Evolutionary conservation across 2,888 invertebrate genomes (phyloP).

Genomic region (Drosophila prolongata): DNA sequence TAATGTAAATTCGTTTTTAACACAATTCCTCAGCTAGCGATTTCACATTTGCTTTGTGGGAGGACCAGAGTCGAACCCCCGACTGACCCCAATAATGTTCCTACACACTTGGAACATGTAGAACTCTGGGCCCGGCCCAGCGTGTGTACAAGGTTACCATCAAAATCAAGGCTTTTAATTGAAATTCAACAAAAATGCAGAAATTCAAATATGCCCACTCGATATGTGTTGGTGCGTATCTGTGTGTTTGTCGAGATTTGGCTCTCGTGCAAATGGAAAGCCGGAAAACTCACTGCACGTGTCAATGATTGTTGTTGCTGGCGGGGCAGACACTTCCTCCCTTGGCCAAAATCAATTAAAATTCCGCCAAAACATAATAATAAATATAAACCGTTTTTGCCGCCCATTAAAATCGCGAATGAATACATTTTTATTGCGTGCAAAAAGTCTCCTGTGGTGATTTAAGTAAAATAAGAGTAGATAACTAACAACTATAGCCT

Average conservation of each 20-base stretch:
- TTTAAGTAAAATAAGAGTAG: constrained; percentile 16
- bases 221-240: constrained; percentile 10
- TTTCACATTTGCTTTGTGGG: constrained; percentile 59
- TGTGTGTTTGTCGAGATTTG: constrained; percentile 29
- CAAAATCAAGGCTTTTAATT: constrained; percentile 79
- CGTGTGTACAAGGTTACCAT: constrained; percentile 64
- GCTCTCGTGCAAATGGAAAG: constrained; percentile 33
- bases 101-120: constrained; percentile 13
- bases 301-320: constrained; percentile 42
- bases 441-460: constrained; percentile 16
- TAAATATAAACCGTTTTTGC: constrained; percentile 28
- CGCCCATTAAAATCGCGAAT: constrained; percentile 25
- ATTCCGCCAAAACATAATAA: constrained; percentile 46
- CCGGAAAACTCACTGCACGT: constrained; percentile 29
- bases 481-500: constrained; percentile 6
- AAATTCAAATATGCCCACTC: constrained; percentile 40
- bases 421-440: constrained; percentile 1
- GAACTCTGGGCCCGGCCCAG: constrained; percentile 40
- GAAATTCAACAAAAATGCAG: constrained; percentile 74
- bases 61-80: constrained; percentile 11
- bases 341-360: constrained; percentile 48
- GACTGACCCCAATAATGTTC: constrained; percentile 58
- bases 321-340: constrained; percentile 12
- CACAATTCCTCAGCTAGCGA: constrained; percentile 61
- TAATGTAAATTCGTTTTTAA: constrained; percentile 73